Evolutionary conservation across 1,140 invertebrate genomes (phyloP), one percentile per base, ranked within the genome.

Genomic region (Sesamia nonagrioides): DNA sequence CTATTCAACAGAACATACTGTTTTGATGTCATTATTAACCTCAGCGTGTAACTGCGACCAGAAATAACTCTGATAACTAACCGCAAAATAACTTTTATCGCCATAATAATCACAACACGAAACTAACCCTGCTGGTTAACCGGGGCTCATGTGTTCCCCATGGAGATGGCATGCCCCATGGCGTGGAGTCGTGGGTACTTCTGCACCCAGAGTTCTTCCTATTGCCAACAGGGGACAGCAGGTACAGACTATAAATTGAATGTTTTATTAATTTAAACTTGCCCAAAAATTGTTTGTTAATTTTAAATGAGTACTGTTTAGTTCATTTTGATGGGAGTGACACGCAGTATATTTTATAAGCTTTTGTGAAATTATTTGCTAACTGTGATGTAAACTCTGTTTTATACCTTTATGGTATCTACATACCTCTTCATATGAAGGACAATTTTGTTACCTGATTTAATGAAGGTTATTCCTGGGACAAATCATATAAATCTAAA

Each of bases 231-330:
- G 68, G 66, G 50, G 74, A n/a, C 37, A 58, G 69, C 61, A 74
- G 73, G 60, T 71, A 58, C 71, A 58, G 69, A 69, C 72, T 75
- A 63, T 72, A 86, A 88, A 89, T 85, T 87, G 83, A 86, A 89
- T 89, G 86, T 84, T 86, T 84, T 84, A 87, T 86, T 84, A 87
- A 87, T 88, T 84, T 82, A 73, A 77, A 81, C 56, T 74, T 76
- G 52, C 76, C 58, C 75, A 75, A 82, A 84, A 84, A 82, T 79
- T 72, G 83, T 82, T 63, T 74, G 76, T 85, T 82, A 82, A 84
- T 85, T 87, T 83, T 83, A 81, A 84, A 83, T 84, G 77, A 68
- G 74, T 68, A 54, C 37, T n/a, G 45, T 40, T 33, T 68, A 48
- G 63, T 68, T 48, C 17, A 21, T 68, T 68, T 69, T 56, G 6